Evolutionary conservation across 2,113 vertebrate genomes (phyloP), one percentile per base, ranked within the genome.

Genomic region (Passer domesticus): DNA sequence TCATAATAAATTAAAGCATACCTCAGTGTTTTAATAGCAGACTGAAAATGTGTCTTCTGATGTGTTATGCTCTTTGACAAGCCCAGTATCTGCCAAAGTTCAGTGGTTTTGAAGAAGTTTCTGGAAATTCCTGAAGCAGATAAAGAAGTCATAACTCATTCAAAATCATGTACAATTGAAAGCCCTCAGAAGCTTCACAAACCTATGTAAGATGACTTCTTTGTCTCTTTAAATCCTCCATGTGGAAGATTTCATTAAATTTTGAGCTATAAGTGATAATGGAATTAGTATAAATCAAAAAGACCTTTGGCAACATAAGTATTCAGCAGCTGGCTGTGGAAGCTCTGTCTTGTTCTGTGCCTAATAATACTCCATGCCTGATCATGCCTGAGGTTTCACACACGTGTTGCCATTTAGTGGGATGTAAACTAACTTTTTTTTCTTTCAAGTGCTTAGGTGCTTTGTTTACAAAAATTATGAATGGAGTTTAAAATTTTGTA

Each of bases 391-490:
- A 87, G 77, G 90, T 89, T 90, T 96, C 88, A 89, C 79, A 87
- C 82, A 19, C 4, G 35, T 93, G 90, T 92, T 96, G 92, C 90
- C 89, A 46, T 95, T 95, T 93, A 74, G 79, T 68, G 49, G 76
- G 88, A 79, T 93, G 83, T 90, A 87, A 95, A 96, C 96, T 97
- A 97, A 96, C 94, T n/a, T 64, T 60, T 79, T 76, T 94, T 91
- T 70, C 64, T 92, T 82, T 96, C 64, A 78, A 64, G 81, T 75
- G 83, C 83, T 81, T 97, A 95, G 87, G 93, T 95, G 86, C 92
- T 96, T 95, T 90, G 92, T 96, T 97, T 94, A 96, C 94, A 93
- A 50, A 90, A 93, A 85, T 69, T 62, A 91, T 25, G 55, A 88
- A 83, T 74, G 81, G 81, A 88, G 39, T 96, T 76, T 69, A 89